A percentile compares a stretch with the other conserved stretches of the same genome.
Evolutionary conservation across 2,797 vertebrate species (phyloP).

Genomic region (Cryptoprocta ferox): DNA sequence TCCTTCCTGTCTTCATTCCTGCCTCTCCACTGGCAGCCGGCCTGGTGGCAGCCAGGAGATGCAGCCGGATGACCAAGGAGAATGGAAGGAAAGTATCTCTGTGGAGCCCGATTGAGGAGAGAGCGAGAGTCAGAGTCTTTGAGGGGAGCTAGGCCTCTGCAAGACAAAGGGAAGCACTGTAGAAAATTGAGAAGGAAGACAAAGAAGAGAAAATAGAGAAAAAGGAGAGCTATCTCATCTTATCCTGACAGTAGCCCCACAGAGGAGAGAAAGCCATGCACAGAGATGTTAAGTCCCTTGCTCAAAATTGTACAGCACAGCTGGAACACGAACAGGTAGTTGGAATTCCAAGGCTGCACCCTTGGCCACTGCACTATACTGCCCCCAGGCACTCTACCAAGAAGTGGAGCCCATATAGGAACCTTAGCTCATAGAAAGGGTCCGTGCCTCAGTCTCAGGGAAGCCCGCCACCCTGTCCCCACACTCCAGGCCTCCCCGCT

Average conservation of each 20-base stretch:
- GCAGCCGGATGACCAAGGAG: background rate
- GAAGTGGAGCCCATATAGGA: background rate
- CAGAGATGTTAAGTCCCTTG: background rate
- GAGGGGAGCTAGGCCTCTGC: background rate
- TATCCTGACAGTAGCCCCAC: rapidly evolving
- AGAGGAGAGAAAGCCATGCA: background rate
- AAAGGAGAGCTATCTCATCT: background rate
- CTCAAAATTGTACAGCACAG: background rate
- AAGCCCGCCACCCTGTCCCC: background rate
- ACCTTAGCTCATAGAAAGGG: background rate
- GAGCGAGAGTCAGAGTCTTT: background rate
- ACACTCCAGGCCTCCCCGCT: background rate
- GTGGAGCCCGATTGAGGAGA: background rate
- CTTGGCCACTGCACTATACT: too few relatives aligned
- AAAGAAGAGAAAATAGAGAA: background rate
- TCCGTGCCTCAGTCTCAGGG: background rate
- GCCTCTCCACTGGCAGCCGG: background rate
- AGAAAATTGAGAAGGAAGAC: background rate
- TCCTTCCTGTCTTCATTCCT: constrained; percentile 46
- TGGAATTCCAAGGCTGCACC: background rate
- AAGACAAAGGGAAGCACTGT: background rate
- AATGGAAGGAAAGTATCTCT: background rate
- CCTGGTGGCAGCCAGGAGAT: background rate
- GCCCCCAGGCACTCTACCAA: background rate
- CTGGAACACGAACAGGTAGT: too few relatives aligned